Evolutionary conservation across 2,888 invertebrate species (phyloP).

Genomic region (Notodonta ziczac): DNA sequence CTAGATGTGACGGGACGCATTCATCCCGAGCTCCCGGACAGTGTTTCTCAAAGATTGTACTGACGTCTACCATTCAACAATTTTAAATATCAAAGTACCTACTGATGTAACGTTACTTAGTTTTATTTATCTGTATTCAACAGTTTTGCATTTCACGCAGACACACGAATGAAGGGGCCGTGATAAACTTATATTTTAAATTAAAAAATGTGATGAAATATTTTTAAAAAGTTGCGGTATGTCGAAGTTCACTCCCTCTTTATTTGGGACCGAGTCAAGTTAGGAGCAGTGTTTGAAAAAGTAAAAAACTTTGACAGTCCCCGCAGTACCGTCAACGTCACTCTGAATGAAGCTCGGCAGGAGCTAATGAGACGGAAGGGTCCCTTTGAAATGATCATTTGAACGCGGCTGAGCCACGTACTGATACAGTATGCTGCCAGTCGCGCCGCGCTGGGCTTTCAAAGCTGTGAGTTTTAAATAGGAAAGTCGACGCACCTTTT

Average conservation of each 20-base stretch:
- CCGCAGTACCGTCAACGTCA: slow-evolving; percentile 16
- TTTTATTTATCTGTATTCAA: too few relatives aligned
- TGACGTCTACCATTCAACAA: not conserved
- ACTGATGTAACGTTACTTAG: too few relatives aligned
- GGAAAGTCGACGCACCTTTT: not conserved
- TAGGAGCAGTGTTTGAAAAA: too few relatives aligned
- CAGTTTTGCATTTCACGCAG: too few relatives aligned
- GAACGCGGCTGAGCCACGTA: slow-evolving; percentile 18
- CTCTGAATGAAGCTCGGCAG: slow-evolving; percentile 24
- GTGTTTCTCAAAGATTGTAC: not conserved
- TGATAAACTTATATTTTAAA: too few relatives aligned
- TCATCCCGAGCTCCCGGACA: not conserved
- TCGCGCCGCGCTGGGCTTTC: slow-evolving; percentile 14
- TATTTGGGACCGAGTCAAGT: too few relatives aligned
- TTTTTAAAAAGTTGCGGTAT: too few relatives aligned
- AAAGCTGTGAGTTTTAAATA: slow-evolving; percentile 18
- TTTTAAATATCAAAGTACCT: too few relatives aligned
- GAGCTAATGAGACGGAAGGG: slow-evolving; percentile 38
- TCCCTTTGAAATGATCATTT: slow-evolving; percentile 40
- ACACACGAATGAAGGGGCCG: too few relatives aligned
- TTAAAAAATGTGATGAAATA: too few relatives aligned
- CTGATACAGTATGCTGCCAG: slow-evolving; percentile 15
- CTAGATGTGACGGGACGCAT: not conserved
- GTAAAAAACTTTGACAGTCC: slow-evolving; percentile 2
- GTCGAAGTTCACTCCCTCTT: too few relatives aligned